phyloP scores from a whole-genome alignment of 2,113 vertebrate genomes.

The Odocoileus hemionus region DNA sequence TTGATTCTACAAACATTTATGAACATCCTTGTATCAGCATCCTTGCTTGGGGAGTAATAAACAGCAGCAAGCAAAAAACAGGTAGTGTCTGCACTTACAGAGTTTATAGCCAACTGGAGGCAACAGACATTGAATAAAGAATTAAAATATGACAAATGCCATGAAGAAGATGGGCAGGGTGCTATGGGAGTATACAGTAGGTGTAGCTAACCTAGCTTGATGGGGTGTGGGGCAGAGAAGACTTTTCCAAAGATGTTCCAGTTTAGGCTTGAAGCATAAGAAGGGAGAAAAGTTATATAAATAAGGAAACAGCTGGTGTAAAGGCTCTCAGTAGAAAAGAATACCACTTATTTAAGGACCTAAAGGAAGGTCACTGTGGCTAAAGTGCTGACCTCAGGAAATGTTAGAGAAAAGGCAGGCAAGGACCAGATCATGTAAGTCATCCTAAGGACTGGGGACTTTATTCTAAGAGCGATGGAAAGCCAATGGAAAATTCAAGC shows the following conservation, averaged over 20 bases:
- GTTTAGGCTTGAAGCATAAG: not conserved
- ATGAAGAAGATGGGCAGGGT: not conserved
- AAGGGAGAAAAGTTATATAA: not conserved
- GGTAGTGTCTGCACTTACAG: not conserved
- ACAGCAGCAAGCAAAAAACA: not conserved
- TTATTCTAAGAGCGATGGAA: not conserved
- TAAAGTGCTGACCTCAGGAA: not conserved
- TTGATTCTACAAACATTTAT: not conserved
- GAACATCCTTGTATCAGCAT: not conserved
- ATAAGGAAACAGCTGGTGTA: not conserved
- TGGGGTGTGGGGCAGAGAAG: not conserved
- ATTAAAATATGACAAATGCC: not conserved
- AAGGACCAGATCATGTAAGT: not conserved
- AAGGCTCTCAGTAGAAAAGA: not conserved
- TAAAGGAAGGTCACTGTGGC: not conserved
- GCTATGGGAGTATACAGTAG: not conserved
- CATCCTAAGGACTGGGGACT: not conserved
- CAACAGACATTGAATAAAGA: not conserved
- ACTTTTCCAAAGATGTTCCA: not conserved
- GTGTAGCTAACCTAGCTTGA: not conserved
- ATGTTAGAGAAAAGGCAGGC: not conserved
- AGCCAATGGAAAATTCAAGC: not conserved
- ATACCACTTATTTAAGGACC: not conserved
- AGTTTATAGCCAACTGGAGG: not conserved
- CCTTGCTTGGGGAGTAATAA: not conserved